These are phyloP conservation scores for Patella pellucida DNA, from an alignment of 2,888 invertebrate genomes.

Conservation along the genomic window DNA sequence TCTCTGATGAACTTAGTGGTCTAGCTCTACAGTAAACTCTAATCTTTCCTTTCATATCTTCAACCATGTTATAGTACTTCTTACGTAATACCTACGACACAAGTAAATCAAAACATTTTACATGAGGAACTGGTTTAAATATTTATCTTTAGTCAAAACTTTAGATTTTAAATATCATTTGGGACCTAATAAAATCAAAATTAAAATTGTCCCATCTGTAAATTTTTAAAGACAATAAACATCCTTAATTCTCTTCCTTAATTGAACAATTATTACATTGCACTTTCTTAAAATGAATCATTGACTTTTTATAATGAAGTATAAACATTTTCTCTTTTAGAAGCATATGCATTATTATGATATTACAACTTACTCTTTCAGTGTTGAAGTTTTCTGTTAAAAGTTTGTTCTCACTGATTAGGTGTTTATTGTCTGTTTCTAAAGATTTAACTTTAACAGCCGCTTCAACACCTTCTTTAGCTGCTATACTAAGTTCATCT, in stretches of 20 bases:
- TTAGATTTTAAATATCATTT: not conserved
- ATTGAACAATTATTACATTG: too few species aligned
- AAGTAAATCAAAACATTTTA: conserved; percentile 1
- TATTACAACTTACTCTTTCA: conserved; percentile 59
- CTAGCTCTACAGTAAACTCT: conserved; percentile 67
- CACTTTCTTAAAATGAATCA: too few species aligned
- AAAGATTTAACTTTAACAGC: conserved; percentile 59
- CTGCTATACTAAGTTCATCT: conserved; percentile 58
- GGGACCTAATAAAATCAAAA: not conserved
- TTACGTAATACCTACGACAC: conserved; percentile 62
- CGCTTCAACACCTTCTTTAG: conserved; percentile 61
- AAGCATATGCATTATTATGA: too few species aligned
- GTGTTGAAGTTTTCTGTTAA: conserved; percentile 66
- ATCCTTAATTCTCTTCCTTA: too few species aligned
- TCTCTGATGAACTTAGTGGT: conserved; percentile 62
- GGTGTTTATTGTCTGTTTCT: conserved; percentile 58
- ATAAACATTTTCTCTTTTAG: too few species aligned
- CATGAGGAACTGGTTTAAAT: not conserved
- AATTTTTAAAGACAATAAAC: too few species aligned
- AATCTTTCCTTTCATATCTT: conserved; percentile 71
- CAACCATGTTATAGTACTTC: conserved; percentile 71
- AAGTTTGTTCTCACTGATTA: conserved; percentile 61
- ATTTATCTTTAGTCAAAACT: not conserved
- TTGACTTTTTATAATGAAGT: too few species aligned
- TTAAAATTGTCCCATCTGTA: not conserved